phyloP scores from a whole-genome alignment of 2,113 vertebrate genomes.

The Paracanthobrama guichenoti region DNA sequence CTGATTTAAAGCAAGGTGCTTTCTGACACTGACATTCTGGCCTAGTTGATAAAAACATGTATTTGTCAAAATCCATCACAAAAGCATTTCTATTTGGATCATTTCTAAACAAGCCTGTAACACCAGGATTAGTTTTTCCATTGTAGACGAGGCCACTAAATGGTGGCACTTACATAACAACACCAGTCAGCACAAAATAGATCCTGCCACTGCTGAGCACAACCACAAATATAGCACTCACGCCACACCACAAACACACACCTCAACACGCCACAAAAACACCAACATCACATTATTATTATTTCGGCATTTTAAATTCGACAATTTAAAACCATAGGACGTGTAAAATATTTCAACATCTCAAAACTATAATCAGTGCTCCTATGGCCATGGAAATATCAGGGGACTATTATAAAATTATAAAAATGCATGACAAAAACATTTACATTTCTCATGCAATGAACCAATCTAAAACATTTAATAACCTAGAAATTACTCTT shows the following conservation, averaged over 20 bases:
- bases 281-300: background rate
- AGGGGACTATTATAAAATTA: too few species aligned
- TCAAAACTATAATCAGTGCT: background rate
- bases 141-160: background rate
- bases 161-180: slow-evolving; percentile 37
- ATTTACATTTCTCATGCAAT: background rate
- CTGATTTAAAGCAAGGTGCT: background rate
- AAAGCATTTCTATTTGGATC: background rate
- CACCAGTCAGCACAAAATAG: background rate
- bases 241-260: background rate
- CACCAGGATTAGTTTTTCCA: slow-evolving; percentile 24
- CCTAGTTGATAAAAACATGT: background rate
- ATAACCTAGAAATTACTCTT: background rate
- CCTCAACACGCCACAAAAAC: too few species aligned
- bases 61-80: background rate
- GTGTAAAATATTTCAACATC: background rate
- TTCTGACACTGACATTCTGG: background rate
- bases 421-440: background rate
- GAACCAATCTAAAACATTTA: background rate
- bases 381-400: background rate
- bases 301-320: too few species aligned
- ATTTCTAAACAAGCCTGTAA: background rate
- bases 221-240: background rate
- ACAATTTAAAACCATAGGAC: background rate
- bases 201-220: background rate